Percentiles rank a stretch among this genome's conserved stretches.
These are phyloP conservation scores for Perdita meconis DNA, from an alignment of 2,888 invertebrate genomes.

Conservation along the genomic window DNA sequence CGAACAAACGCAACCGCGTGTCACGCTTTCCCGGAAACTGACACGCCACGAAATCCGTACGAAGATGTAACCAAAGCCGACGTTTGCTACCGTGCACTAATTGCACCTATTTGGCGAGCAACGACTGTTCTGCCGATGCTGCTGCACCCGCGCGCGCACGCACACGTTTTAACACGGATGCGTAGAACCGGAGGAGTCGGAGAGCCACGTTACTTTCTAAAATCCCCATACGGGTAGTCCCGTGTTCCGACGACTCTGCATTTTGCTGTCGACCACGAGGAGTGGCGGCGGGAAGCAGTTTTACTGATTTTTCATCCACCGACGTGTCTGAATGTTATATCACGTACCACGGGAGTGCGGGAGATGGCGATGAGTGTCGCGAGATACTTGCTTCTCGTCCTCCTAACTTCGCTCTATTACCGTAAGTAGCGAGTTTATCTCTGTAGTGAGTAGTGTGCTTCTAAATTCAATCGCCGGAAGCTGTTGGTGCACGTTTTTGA, in stretches of 20 bases:
- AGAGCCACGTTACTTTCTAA: conserved; percentile 78
- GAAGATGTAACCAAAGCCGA: conserved; percentile 20
- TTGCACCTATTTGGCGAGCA: conserved; percentile 20
- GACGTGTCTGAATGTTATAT: conserved; percentile 80
- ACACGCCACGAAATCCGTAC: neutral
- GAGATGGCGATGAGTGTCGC: conserved; percentile 83
- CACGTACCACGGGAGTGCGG: conserved; percentile 78
- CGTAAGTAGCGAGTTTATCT: conserved; percentile 79
- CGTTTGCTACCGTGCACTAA: conserved; percentile 4
- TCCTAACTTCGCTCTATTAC: conserved; percentile 65
- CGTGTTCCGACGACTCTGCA: conserved; percentile 74
- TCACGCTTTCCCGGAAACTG: conserved; percentile 53
- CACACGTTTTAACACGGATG: neutral
- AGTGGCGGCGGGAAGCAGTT: conserved; percentile 76
- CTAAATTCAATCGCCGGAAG: too few species aligned
- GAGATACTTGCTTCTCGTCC: conserved; percentile 73
- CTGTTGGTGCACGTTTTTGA: too few species aligned
- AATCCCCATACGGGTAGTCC: conserved; percentile 67
- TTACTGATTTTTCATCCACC: conserved; percentile 77
- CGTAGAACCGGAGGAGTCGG: conserved; percentile 34
- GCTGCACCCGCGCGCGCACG: neutral
- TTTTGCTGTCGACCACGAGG: conserved; percentile 76
- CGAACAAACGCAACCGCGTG: conserved; percentile 10
- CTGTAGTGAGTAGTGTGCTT: too few species aligned
- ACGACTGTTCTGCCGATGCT: neutral